phyloP scores from a whole-genome alignment of 2,113 vertebrate genomes.

The Oncorhynchus mykiss region DNA sequence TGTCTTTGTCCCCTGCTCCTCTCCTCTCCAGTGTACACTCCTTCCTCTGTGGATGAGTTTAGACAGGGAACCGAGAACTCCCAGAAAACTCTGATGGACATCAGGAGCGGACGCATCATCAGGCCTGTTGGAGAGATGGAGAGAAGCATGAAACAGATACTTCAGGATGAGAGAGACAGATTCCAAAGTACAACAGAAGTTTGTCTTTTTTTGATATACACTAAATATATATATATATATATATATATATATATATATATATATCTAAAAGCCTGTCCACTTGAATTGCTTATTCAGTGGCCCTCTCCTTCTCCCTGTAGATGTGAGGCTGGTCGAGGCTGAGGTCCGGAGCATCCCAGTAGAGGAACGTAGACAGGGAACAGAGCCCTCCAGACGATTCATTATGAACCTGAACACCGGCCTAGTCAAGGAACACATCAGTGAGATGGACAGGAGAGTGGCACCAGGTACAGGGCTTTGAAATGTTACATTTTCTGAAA shows the following conservation, averaged over 20 bases:
- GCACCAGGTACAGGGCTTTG: conserved; percentile 14
- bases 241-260: no score
- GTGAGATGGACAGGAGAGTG: conserved; percentile 55
- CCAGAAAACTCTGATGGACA: conserved; percentile 29
- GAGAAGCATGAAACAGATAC: conserved; percentile 16
- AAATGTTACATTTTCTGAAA: no score
- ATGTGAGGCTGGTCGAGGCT: background rate
- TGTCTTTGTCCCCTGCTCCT: background rate
- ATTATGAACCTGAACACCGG: conserved; percentile 56
- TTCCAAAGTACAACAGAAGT: no score
- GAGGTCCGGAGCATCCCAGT: background rate
- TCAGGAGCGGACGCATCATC: conserved; percentile 18
- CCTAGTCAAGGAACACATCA: conserved; percentile 47
- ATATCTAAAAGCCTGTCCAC: background rate
- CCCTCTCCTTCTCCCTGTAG: background rate
- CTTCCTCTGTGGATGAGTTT: conserved; percentile 20
- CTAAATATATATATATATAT: no score
- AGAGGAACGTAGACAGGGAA: conserved; percentile 53
- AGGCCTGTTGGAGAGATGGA: conserved; percentile 26
- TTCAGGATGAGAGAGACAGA: background rate
- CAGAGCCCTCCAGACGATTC: conserved; percentile 57
- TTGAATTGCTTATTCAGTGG: no score
- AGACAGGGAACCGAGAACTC: conserved; percentile 61
- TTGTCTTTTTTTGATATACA: no score
- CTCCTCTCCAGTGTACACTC: background rate